Evolutionary conservation across 2,888 invertebrate species (phyloP), one percentile per base, ranked within the genome.

Genomic region (Euzetes globulus): DNA sequence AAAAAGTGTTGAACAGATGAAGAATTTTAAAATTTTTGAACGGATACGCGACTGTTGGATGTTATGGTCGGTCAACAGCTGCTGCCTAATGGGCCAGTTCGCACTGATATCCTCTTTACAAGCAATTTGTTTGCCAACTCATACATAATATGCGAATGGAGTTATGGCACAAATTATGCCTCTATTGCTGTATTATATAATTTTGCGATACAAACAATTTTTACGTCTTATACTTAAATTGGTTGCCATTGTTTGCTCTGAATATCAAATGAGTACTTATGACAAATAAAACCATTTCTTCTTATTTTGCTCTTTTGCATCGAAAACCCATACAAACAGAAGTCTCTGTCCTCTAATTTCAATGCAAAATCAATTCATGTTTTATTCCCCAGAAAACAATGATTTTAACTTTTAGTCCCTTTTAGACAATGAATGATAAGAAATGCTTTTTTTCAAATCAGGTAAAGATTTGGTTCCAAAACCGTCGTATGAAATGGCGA

Each of bases 401-500:
- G n/a, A 19, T 52, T 19, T 52, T 3, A 52, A 19, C 52, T 4
- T 6, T n/a, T n/a, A 19, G 52, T 52, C 22, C 22, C 7, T 19
- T 52, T 19, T 1, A 52, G n/a, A 19, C n/a, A n/a, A 19, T 52
- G 52, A 52, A 19, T 52, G 13, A 19, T n/a, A n/a, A n/a, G n/a
- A n/a, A n/a, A n/a, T n/a, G n/a, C 15, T 50, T 13, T n/a, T 50
- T 50, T 50, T n/a, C 13, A 25, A 60, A 71, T 25, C 84, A 91
- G 91, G 91, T 91, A 75, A 91, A 91, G 83, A 91, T 91, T 77
- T 91, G 91, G 90, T 98, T 98, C 84, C 97, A 98, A 87, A 98
- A 98, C 83, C 89, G 97, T 0, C 89, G 97, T 74, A 98, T 98
- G 97, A 98, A 94, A 84, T 97, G 97, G 97, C 88, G 98, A 73